These are phyloP conservation scores for Bryconaethiops microstoma DNA, from an alignment of 2,797 vertebrate species.

Conservation along the genomic window DNA sequence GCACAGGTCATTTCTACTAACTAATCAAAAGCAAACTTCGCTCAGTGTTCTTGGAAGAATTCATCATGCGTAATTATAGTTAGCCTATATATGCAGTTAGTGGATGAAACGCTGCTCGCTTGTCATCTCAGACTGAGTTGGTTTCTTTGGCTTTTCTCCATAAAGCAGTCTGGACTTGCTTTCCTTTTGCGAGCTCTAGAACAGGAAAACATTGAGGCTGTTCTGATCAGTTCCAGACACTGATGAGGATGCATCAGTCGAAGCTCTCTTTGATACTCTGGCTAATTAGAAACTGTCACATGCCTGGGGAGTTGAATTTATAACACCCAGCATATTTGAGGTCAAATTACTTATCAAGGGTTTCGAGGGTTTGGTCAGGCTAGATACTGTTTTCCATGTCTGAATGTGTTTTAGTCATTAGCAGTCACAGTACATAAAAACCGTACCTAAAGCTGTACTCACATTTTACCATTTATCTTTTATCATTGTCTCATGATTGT, in stretches of 20 bases:
- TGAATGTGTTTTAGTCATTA: constrained; percentile 3
- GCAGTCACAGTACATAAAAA: constrained; percentile 4
- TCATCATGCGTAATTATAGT: constrained; percentile 1
- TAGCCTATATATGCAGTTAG: not conserved
- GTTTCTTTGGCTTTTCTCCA: constrained; percentile 6
- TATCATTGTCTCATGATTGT: not conserved
- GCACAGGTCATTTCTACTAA: not conserved
- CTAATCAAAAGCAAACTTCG: not conserved
- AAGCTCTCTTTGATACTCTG: not conserved
- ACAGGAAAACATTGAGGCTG: not conserved
- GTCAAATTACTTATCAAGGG: not conserved
- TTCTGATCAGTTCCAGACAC: constrained; percentile 10
- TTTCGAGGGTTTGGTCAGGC: not conserved
- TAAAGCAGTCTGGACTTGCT: not conserved
- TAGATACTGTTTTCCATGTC: not conserved
- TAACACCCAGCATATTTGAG: constrained; percentile 9
- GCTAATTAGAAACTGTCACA: constrained; percentile 30
- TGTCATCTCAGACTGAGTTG: not conserved
- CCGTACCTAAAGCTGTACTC: not conserved
- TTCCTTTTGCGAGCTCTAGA: not conserved
- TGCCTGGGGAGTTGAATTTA: constrained; percentile 9
- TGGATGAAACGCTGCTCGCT: not conserved
- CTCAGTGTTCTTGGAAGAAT: not conserved
- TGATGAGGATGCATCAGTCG: not conserved
- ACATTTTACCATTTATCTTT: not conserved